Evolutionary conservation across 2,888 invertebrate genomes (phyloP), one percentile per base, ranked within the genome.

Genomic region (Drosophila leonis): DNA sequence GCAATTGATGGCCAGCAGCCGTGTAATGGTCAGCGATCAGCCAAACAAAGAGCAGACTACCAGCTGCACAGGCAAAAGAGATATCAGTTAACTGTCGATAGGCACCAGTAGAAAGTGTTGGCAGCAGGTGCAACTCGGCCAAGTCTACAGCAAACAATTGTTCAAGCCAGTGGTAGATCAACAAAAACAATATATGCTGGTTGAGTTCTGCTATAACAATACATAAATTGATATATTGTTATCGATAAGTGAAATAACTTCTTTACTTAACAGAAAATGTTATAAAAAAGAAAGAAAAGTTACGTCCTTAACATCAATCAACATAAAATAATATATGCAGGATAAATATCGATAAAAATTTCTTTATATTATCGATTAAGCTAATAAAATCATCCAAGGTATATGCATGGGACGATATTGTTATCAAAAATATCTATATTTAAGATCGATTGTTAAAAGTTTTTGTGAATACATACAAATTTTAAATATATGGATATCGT

Each of bases 1-100:
- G 73, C 69, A 69, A 75, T 80, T 80, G 83, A 82, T 82, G 75
- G 73, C 65, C 83, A 71, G 59, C 55, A 77, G 78, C 65, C 71
- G 72, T 74, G 81, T 75, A 80, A 80, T 81, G 63, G 72, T 44
- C 62, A 55, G 59, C 39, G 39, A 42, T 46, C 49, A 48, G 27
- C 44, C 52, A 31, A 27, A 33, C 46, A 52, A 61, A 73, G 66
- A 60, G 65, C 37, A 46, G 41, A 24, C 49, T 20, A 13, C 51
- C 20, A 59, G 49, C 54, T 27, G 51, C n/a, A 15, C 48, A 5
- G 41, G 5, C 39, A 29, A 42, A 44, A 52, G 44, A 64, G 44
- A 61, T 65, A 65, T 57, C 67, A 59, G 66, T 52, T 68, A 68
- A 18, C 68, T 33, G 35, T 69, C 60, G 61, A 68, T 68, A 35